A percentile compares a stretch with the other conserved stretches of the same genome.
Evolutionary conservation across 2,888 invertebrate genomes (phyloP).

Genomic region (Limenitis camilla): DNA sequence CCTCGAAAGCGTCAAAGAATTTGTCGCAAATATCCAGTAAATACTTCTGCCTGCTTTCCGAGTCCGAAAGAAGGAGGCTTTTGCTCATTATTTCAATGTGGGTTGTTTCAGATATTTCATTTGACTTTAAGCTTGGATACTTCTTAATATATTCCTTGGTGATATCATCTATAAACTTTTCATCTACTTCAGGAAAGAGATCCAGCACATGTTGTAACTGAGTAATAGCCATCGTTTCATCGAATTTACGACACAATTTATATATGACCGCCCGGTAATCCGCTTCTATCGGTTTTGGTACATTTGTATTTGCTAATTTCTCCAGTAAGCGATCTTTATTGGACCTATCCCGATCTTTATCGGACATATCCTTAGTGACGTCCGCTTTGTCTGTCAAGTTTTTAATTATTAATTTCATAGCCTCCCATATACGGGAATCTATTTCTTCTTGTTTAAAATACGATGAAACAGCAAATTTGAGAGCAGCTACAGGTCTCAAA

Average conservation of each 20-base stretch:
- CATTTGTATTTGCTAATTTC: slow-evolving; percentile 16
- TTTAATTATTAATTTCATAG: slow-evolving; percentile 34
- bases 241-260: slow-evolving; percentile 25
- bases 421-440: slow-evolving; percentile 38
- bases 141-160: slow-evolving; percentile 26
- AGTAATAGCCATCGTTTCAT: slow-evolving; percentile 20
- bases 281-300: slow-evolving; percentile 34
- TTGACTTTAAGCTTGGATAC: slow-evolving; percentile 20
- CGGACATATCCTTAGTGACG: slow-evolving; percentile 8
- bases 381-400: not conserved
- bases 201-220: slow-evolving; percentile 34
- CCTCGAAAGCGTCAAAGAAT: slow-evolving; percentile 35
- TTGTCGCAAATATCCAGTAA: slow-evolving; percentile 33
- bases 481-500: slow-evolving; percentile 33
- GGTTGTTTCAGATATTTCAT: slow-evolving; percentile 1
- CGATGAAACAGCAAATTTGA: slow-evolving; percentile 35
- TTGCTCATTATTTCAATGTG: slow-evolving; percentile 38
- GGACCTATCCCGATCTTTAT: slow-evolving; percentile 11
- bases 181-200: slow-evolving; percentile 30
- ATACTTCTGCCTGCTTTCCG: slow-evolving; percentile 28
- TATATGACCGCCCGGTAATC: slow-evolving; percentile 40
- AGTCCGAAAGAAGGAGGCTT: slow-evolving; percentile 37
- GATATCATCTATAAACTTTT: slow-evolving; percentile 27
- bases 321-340: slow-evolving; percentile 4
- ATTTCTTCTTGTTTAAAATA: slow-evolving; percentile 25